phyloP scores from a whole-genome alignment of 2,888 invertebrate species.

The Odontomyia ornata region DNA sequence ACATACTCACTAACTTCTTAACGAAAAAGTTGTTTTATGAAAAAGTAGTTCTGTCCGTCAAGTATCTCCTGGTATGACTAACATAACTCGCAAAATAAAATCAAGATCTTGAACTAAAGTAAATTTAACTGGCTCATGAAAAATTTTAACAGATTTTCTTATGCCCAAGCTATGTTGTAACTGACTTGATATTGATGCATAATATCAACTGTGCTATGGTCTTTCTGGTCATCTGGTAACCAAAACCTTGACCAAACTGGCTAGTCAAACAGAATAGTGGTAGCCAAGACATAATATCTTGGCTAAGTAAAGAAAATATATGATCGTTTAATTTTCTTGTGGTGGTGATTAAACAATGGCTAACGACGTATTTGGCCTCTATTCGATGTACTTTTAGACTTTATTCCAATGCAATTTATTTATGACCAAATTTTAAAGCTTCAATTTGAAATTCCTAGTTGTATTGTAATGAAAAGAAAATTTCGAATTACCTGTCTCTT shows the following conservation, averaged over 20 bases:
- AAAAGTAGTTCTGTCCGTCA: constrained; percentile 15
- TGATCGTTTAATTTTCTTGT: not conserved
- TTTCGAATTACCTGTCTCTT: constrained; percentile 78
- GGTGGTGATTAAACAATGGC: not conserved
- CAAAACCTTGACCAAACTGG: constrained; percentile 20
- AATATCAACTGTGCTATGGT: not conserved
- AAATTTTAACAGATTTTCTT: not conserved
- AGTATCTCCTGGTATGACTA: not conserved
- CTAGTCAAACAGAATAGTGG: not conserved
- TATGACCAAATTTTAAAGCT: too few relatives aligned
- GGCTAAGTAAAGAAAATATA: not conserved
- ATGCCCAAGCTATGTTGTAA: not conserved
- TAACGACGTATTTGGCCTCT: not conserved
- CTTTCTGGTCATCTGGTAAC: not conserved
- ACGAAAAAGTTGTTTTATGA: not conserved
- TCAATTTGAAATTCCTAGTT: constrained; percentile 1
- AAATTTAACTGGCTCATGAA: not conserved
- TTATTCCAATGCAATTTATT: not conserved
- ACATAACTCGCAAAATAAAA: not conserved
- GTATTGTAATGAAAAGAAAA: not conserved
- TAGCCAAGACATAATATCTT: not conserved
- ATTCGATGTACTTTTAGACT: not conserved
- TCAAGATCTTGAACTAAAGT: not conserved
- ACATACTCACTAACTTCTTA: constrained; percentile 3
- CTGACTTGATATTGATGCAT: not conserved